Evolutionary conservation across 2,888 invertebrate species (phyloP).

Genomic region (Chorisops tibialis): DNA sequence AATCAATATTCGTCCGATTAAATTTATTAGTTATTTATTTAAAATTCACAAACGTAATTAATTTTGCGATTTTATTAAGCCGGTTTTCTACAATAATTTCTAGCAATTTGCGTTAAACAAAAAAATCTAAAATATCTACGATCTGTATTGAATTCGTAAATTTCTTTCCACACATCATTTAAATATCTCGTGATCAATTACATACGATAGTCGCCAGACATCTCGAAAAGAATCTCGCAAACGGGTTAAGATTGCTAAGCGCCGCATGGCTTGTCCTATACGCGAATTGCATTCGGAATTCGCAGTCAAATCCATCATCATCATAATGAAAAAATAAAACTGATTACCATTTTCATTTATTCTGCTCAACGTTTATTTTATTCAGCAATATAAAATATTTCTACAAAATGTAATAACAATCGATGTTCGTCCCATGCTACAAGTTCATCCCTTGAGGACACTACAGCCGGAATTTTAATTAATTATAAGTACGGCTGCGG

Average conservation of each 20-base stretch:
- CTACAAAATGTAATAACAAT: not conserved
- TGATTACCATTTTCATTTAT: no score
- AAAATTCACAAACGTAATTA: no score
- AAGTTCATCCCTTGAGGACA: slow-evolving; percentile 1
- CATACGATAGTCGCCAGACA: not conserved
- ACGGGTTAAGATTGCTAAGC: not conserved
- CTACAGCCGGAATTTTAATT: slow-evolving; percentile 10
- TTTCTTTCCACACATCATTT: no score
- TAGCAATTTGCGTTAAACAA: no score
- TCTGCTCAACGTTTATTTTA: not conserved
- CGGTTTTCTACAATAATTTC: no score
- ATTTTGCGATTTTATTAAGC: no score
- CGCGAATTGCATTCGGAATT: not conserved
- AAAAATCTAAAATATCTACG: no score
- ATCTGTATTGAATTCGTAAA: no score
- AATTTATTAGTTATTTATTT: no score
- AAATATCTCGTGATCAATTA: no score
- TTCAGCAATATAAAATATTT: slow-evolving; percentile 1
- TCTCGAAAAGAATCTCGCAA: not conserved
- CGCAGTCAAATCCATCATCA: not conserved
- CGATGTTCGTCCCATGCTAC: not conserved
- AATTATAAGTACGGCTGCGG: not conserved
- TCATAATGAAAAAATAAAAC: no score
- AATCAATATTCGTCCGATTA: no score
- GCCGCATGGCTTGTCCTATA: not conserved